These are phyloP conservation scores for Camptogramma bilineatum DNA, from an alignment of 2,888 invertebrate species.

Conservation along the genomic window DNA sequence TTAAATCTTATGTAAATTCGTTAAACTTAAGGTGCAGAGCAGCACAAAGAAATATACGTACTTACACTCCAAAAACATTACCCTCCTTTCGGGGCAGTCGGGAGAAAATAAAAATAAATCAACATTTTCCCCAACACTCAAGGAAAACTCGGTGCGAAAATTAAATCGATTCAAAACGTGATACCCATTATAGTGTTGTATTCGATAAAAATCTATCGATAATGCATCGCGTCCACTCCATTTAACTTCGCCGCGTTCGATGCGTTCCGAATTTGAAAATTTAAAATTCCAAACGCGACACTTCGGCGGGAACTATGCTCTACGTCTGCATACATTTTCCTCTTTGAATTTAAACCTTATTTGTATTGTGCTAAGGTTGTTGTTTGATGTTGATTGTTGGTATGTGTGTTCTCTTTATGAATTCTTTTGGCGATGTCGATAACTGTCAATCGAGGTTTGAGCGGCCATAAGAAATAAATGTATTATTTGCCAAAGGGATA, in stretches of 20 bases:
- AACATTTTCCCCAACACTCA: conserved; percentile 22
- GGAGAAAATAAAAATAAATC: conserved; percentile 14
- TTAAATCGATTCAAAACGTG: conserved; percentile 61
- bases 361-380: conserved; percentile 14
- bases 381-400: conserved; percentile 3
- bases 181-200: conserved; percentile 54
- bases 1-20: too few species aligned
- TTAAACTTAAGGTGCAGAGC: too few species aligned
- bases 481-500: conserved; percentile 71
- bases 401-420: conserved; percentile 45
- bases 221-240: conserved; percentile 76
- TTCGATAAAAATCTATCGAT: conserved; percentile 70
- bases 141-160: conserved; percentile 46
- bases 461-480: conserved; percentile 69
- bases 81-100: too few species aligned
- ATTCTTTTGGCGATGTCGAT: conserved; percentile 73
- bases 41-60: too few species aligned
- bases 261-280: conserved; percentile 66
- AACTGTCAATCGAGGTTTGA: conserved; percentile 70
- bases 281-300: conserved; percentile 75
- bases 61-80: too few species aligned
- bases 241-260: conserved; percentile 77
- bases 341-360: conserved; percentile 42
- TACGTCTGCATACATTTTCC: conserved; percentile 55
- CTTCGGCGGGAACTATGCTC: conserved; percentile 68